Evolutionary conservation across 2,888 invertebrate species (phyloP).

Genomic region (Linyphia triangularis): DNA sequence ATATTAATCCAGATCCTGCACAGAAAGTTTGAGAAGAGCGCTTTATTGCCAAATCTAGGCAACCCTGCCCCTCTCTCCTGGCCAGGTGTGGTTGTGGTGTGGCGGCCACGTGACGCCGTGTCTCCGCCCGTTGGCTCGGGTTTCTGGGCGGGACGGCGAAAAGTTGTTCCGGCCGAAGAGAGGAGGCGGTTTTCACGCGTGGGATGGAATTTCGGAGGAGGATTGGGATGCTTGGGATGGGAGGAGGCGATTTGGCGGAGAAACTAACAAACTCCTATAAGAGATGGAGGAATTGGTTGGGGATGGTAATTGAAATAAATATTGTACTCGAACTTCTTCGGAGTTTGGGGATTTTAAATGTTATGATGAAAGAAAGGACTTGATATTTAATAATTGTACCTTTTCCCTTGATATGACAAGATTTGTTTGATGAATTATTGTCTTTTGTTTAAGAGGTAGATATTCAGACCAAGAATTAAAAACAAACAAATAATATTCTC

Average conservation of each 20-base stretch:
- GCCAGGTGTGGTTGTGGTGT: constrained; percentile 73
- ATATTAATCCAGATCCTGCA: not conserved
- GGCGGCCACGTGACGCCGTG: constrained; percentile 60
- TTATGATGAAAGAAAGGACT: no score
- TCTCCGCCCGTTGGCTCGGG: constrained; percentile 48
- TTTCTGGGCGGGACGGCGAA: constrained; percentile 57
- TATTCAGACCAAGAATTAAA: no score
- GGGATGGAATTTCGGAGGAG: constrained; percentile 3
- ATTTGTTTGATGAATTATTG: no score
- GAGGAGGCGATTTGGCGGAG: not conserved
- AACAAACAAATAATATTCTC: no score
- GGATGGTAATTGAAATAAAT: no score
- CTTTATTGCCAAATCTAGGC: constrained; percentile 17
- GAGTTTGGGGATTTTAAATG: no score
- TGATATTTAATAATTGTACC: no score
- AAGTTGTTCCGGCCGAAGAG: constrained; percentile 57
- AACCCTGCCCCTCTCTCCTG: not conserved
- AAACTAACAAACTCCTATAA: no score
- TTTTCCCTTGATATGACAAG: no score
- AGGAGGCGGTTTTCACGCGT: constrained; percentile 71
- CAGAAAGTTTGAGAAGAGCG: not conserved
- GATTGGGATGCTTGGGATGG: not conserved
- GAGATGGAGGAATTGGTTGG: no score
- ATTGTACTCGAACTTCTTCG: no score
- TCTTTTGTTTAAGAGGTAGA: no score